These are phyloP conservation scores for Carlito syrichta DNA, from an alignment of 2,113 vertebrate genomes.

Conservation along the genomic window DNA sequence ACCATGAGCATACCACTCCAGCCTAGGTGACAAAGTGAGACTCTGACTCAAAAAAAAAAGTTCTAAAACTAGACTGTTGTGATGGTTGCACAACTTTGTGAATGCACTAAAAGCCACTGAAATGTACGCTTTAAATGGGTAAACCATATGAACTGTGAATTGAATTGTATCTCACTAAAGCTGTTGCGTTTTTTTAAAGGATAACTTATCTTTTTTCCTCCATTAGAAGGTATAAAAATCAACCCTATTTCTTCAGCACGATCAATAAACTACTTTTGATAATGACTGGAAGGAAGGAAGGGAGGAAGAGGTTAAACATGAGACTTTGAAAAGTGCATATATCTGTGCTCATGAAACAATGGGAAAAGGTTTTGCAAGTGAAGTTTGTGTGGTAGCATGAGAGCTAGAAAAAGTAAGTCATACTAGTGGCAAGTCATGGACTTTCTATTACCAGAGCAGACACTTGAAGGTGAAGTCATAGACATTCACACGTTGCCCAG, in stretches of 20 bases:
- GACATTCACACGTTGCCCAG: background rate
- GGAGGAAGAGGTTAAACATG: no score
- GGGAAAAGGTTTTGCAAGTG: background rate
- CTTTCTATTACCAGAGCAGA: background rate
- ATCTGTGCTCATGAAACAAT: accelerated
- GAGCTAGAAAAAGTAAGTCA: background rate
- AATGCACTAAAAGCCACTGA: background rate
- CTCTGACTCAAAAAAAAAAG: no score
- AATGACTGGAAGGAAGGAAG: no score
- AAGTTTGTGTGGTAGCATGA: background rate
- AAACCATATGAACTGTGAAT: background rate
- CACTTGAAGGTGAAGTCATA: background rate
- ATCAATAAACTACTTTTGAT: background rate
- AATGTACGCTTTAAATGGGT: background rate
- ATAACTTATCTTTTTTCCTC: background rate
- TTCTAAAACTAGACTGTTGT: background rate
- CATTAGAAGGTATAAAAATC: background rate
- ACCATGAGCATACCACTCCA: no score
- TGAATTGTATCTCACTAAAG: background rate
- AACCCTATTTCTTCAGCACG: conserved; percentile 5
- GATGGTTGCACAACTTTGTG: background rate
- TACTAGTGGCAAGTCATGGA: background rate
- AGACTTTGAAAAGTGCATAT: background rate
- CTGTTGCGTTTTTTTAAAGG: background rate
- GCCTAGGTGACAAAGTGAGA: no score